Base-by-base conservation (phyloP, 2,888 invertebrate species). In the Parnassius mnemosyne region DNA sequence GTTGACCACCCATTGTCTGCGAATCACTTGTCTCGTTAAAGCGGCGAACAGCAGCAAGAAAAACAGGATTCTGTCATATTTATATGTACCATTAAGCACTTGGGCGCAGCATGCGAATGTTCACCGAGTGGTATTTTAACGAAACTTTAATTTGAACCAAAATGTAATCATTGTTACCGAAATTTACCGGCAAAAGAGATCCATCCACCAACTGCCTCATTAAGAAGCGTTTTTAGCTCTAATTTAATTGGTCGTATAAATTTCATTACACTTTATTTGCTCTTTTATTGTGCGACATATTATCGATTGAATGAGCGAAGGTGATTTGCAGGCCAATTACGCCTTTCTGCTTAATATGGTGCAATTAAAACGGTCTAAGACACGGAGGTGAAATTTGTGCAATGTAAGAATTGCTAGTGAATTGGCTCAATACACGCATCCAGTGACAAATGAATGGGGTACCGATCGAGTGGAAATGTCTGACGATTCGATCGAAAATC, bases 381-480 rank as follows among this genome's bases (percentile, higher is more conserved):
- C 60, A 56, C 58, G 68, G 76, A 71, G 76, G 84, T 80, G 84
- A 87, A 88, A 89, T 85, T 85, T 69, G 80, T 78, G 71, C 70
- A 74, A 72, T 72, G 73, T 70, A 77, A 79, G 77, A 78, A 75
- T 75, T 71, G 71, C 60, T 57, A 64, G 63, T 67, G 65, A 69
- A 81, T 79, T 81, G 81, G 83, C 79, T 88, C 85, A 85, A 88
- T 87, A 81, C 79, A 77, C 71, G 78, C 83, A 85, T 87, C 87
- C 87, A 87, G 84, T 72, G 85, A 84, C 84, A 82, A 78, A 74
- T 74, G 72, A 77, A 71, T 71, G 77, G 77, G 78, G 75, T 43
- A 10, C n/a, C 3, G 75, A 78, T 80, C 81, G 81, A 77, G 79
- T 84, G 83, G 82, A 81, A 78, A 79, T 80, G 34, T 34, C 7